These are phyloP conservation scores for Laothoe populi DNA, from an alignment of 2,888 invertebrate genomes.

Conservation along the genomic window DNA sequence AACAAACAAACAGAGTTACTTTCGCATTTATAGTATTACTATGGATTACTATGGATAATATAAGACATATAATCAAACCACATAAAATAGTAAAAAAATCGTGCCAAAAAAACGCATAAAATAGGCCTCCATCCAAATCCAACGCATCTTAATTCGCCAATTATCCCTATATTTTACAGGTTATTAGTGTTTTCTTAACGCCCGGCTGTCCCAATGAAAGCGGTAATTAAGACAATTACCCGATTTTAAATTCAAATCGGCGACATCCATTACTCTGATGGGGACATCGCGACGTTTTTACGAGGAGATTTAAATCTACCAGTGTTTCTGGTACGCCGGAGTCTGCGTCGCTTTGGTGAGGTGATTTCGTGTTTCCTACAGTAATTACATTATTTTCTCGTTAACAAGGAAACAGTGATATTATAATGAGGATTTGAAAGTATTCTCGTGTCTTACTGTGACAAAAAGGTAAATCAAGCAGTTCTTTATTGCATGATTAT, in stretches of 20 bases:
- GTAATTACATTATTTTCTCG: conserved; percentile 21
- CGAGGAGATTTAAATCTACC: conserved; percentile 32
- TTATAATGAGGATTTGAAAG: conserved; percentile 17
- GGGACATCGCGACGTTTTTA: conserved; percentile 38
- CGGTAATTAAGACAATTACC: conserved; percentile 29
- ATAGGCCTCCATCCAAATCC: neutral
- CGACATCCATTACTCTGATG: conserved; percentile 43
- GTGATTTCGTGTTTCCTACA: conserved; percentile 9
- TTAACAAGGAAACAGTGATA: conserved; percentile 5
- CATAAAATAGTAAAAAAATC: too few species aligned
- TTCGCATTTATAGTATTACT: too few species aligned
- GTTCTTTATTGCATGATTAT: neutral
- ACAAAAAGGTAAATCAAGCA: neutral
- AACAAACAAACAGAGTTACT: too few species aligned
- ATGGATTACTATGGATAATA: too few species aligned
- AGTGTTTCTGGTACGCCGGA: conserved; percentile 1
- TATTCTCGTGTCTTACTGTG: conserved; percentile 5
- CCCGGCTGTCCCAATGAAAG: conserved; percentile 10
- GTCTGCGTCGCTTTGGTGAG: conserved; percentile 4
- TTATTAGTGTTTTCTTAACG: conserved; percentile 26
- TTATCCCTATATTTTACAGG: conserved; percentile 23
- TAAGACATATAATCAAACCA: too few species aligned
- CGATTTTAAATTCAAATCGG: conserved; percentile 39
- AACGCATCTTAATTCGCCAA: conserved; percentile 31
- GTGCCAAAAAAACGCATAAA: neutral